These are phyloP conservation scores for Coremacera marginata DNA, from an alignment of 2,888 invertebrate species.

Conservation along the genomic window DNA sequence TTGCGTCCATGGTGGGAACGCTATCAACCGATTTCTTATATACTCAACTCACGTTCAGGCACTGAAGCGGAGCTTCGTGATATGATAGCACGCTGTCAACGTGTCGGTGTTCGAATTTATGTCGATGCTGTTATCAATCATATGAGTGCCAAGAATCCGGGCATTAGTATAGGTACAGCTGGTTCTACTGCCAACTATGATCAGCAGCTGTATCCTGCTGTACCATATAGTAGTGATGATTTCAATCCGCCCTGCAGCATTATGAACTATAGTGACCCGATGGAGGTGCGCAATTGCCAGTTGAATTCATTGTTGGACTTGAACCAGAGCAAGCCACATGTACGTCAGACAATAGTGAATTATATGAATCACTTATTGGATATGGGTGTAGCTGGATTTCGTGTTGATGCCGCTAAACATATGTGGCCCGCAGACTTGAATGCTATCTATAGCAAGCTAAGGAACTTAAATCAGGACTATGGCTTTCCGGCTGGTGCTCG, in stretches of 20 bases:
- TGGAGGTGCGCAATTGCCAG: constrained; percentile 77
- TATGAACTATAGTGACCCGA: constrained; percentile 74
- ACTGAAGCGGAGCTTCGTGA: constrained; percentile 62
- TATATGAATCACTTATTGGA: constrained; percentile 62
- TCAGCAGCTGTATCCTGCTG: constrained; percentile 71
- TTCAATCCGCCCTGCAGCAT: constrained; percentile 78
- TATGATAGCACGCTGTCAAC: constrained; percentile 84
- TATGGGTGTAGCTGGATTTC: constrained; percentile 85
- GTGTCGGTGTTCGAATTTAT: constrained; percentile 82
- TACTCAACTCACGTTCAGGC: constrained; percentile 81
- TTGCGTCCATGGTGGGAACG: constrained; percentile 89
- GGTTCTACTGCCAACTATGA: constrained; percentile 71
- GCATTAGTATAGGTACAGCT: constrained; percentile 72
- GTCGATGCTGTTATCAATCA: constrained; percentile 87
- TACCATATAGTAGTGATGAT: constrained; percentile 76
- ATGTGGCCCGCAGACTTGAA: constrained; percentile 82
- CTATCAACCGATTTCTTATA: constrained; percentile 89
- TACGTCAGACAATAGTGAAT: constrained; percentile 72
- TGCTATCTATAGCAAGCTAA: constrained; percentile 65
- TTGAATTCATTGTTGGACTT: constrained; percentile 80
- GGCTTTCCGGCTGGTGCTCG: constrained; percentile 75
- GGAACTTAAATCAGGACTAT: constrained; percentile 72
- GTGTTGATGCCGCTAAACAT: constrained; percentile 82
- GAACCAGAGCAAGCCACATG: constrained; percentile 76
- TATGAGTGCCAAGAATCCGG: constrained; percentile 75